A percentile compares a stretch with the other conserved stretches of the same genome.
Conservation (phyloP, 2,113 vertebrate genomes). For the Nannobrachium achirus region DNA sequence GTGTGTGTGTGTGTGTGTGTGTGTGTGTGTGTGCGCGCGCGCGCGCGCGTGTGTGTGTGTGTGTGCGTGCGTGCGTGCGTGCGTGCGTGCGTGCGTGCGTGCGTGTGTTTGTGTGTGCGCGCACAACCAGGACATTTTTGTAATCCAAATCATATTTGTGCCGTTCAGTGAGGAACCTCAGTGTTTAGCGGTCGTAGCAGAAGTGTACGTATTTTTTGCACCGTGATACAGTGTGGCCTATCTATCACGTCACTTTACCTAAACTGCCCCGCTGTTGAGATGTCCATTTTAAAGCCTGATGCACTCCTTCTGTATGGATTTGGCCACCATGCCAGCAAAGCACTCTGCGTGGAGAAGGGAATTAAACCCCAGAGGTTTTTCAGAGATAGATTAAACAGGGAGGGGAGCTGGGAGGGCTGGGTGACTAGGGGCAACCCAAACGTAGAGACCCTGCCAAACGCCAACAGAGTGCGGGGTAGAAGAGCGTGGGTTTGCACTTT, state of each 20-base stretch:
- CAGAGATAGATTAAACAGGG: constrained; percentile 72
- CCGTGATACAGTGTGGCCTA: constrained; percentile 53
- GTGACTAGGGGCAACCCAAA: constrained; percentile 55
- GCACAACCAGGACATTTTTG: background rate
- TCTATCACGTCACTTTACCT: constrained; percentile 69
- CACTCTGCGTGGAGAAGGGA: constrained; percentile 75
- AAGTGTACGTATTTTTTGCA: constrained; percentile 19
- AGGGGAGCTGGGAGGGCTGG: constrained; percentile 42
- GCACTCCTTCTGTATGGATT: constrained; percentile 72
- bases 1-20: background rate
- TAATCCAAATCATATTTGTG: constrained; percentile 10
- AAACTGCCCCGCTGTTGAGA: constrained; percentile 68
- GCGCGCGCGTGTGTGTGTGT: background rate
- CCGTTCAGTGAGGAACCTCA: background rate
- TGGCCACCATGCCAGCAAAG: constrained; percentile 73
- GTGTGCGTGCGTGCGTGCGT: constrained; percentile 12
- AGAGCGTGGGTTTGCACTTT: constrained; percentile 27
- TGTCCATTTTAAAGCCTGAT: constrained; percentile 77
- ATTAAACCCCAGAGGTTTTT: constrained; percentile 72
- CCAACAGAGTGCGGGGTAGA: constrained; percentile 44
- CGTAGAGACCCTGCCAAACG: constrained; percentile 57
- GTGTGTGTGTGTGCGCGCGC: background rate
- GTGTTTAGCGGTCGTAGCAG: constrained; percentile 35
- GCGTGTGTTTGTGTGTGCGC: constrained; percentile 11
- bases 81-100: constrained; percentile 6